phyloP scores from a whole-genome alignment of 1,140 invertebrate genomes.

The Bombus cullumanus region DNA sequence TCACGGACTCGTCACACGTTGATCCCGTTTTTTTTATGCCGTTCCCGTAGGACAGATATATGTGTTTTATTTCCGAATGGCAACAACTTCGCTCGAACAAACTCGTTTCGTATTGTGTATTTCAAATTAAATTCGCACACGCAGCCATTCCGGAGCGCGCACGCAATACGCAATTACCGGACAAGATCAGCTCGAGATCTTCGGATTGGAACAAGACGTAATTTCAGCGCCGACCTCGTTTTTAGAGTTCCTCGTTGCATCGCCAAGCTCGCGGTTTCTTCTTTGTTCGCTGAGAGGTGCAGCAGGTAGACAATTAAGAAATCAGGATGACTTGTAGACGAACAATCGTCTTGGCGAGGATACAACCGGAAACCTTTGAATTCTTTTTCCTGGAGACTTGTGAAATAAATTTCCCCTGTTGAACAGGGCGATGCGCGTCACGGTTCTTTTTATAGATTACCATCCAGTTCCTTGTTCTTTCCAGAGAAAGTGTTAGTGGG shows the following conservation, averaged over 20 bases:
- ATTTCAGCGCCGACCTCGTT: not conserved
- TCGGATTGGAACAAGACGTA: not conserved
- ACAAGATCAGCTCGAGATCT: not conserved
- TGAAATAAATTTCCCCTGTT: not conserved
- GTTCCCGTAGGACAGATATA: not conserved
- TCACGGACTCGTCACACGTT: not conserved
- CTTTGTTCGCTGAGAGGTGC: not conserved
- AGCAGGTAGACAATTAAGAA: not conserved
- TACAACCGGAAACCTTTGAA: not conserved
- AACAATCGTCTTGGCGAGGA: not conserved
- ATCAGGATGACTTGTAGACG: not conserved
- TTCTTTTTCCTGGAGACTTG: not conserved
- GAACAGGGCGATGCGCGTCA: too few species aligned
- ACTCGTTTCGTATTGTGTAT: not conserved
- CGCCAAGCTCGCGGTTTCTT: not conserved
- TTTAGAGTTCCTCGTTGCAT: not conserved
- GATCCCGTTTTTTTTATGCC: not conserved
- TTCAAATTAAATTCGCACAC: not conserved
- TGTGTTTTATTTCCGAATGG: not conserved
- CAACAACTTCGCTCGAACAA: not conserved
- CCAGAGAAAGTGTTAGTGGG: conserved; percentile 34
- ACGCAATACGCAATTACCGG: not conserved
- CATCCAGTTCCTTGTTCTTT: not conserved
- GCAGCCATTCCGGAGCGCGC: too few species aligned
- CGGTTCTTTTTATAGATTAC: not conserved